Conservation (phyloP, 2,113 vertebrate species). For the Eolophus roseicapilla region DNA sequence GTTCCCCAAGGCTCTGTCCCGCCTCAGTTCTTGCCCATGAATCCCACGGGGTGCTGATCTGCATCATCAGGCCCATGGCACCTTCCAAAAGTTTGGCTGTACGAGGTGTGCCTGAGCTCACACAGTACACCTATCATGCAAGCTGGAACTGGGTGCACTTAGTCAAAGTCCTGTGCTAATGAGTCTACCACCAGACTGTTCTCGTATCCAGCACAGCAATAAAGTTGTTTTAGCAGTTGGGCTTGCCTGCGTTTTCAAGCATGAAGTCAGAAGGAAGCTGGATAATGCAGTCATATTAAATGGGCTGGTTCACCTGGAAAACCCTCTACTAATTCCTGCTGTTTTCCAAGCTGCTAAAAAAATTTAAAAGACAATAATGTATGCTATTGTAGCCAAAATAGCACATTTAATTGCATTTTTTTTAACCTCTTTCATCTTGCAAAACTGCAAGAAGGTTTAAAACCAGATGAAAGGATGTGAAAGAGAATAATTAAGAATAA, state of each 20-base stretch:
- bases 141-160: neutral
- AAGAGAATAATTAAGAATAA: neutral
- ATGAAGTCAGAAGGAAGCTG: neutral
- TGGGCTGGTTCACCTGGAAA: neutral
- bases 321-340: neutral
- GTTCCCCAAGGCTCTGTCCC: neutral
- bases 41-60: neutral
- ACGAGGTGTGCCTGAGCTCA: neutral
- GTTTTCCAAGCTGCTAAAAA: slow-evolving; percentile 22
- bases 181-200: neutral
- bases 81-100: neutral
- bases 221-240: neutral
- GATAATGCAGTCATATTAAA: neutral
- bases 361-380: neutral
- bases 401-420: neutral
- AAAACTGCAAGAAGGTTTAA: neutral
- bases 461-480: neutral
- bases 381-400: neutral
- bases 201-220: neutral
- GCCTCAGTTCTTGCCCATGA: neutral
- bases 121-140: rapidly evolving
- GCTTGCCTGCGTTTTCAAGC: neutral
- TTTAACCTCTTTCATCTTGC: neutral
- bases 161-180: neutral
- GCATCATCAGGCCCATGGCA: neutral